Conservation (phyloP, 2,113 vertebrate genomes). For the Psittacus erithacus region DNA sequence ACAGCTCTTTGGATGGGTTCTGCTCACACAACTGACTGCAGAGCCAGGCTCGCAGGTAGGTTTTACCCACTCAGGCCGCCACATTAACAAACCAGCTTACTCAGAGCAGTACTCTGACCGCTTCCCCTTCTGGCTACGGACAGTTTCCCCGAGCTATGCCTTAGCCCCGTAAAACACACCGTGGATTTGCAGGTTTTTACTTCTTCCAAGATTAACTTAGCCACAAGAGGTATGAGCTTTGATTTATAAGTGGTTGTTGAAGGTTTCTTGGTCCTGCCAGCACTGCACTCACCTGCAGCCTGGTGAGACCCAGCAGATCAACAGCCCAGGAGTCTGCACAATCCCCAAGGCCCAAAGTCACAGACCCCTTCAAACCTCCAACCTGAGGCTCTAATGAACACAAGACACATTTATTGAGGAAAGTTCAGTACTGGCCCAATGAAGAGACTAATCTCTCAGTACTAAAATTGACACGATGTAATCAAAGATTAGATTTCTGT, state of each 20-base stretch:
- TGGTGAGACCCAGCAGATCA: fast-evolving
- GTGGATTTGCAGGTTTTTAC: neutral
- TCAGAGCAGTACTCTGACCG: neutral
- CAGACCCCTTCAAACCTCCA: neutral
- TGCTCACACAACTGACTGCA: fast-evolving
- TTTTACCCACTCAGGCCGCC: neutral
- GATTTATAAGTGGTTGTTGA: fast-evolving
- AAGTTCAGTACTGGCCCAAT: neutral
- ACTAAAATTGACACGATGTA: neutral
- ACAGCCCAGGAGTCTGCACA: neutral
- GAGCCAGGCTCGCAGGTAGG: neutral
- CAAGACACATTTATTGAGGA: slow-evolving; percentile 25
- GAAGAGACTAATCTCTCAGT: neutral
- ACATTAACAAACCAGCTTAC: neutral
- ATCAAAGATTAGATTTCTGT: neutral
- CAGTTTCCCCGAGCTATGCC: neutral
- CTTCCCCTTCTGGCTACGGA: neutral
- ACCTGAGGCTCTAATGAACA: neutral
- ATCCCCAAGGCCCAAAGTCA: neutral
- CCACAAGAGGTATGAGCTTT: neutral
- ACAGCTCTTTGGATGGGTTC: neutral
- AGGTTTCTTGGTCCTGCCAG: neutral
- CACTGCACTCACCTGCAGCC: neutral
- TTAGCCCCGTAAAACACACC: neutral
- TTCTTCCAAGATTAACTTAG: neutral